phyloP scores from a whole-genome alignment of 2,113 vertebrate genomes.

The Ondatra zibethicus region DNA sequence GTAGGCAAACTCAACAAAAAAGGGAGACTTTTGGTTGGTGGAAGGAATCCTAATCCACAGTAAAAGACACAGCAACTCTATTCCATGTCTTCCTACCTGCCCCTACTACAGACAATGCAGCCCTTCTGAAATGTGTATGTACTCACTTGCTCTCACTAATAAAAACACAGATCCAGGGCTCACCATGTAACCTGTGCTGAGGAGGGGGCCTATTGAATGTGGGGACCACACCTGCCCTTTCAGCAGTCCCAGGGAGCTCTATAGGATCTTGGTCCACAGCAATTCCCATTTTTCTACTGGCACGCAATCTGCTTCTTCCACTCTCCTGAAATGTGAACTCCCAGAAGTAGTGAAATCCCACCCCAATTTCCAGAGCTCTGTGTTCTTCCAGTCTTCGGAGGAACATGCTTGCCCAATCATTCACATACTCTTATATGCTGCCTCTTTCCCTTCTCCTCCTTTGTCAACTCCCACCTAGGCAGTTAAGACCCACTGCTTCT shows the following conservation, averaged over 20 bases:
- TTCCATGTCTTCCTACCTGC: neutral
- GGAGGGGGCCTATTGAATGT: neutral
- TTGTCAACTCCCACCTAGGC: too few relatives aligned
- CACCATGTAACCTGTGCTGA: neutral
- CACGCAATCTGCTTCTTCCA: neutral
- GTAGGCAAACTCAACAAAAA: neutral
- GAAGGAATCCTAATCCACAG: neutral
- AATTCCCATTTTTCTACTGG: neutral
- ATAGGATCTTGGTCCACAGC: neutral
- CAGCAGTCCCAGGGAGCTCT: neutral
- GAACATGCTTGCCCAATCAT: fast-evolving
- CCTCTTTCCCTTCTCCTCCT: neutral
- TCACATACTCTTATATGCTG: neutral
- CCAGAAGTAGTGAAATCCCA: neutral
- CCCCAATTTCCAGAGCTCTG: neutral
- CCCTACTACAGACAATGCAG: neutral
- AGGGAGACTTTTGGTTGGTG: neutral
- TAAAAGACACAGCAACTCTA: neutral
- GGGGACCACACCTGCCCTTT: neutral
- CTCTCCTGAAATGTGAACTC: neutral
- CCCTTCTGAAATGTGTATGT: neutral
- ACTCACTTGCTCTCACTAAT: neutral
- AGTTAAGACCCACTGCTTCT: neutral
- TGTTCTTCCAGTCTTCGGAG: neutral
- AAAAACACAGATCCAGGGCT: neutral